Evolutionary conservation across 2,888 invertebrate genomes (phyloP), one percentile per base, ranked within the genome.

Genomic region (Gryllus longicercus): DNA sequence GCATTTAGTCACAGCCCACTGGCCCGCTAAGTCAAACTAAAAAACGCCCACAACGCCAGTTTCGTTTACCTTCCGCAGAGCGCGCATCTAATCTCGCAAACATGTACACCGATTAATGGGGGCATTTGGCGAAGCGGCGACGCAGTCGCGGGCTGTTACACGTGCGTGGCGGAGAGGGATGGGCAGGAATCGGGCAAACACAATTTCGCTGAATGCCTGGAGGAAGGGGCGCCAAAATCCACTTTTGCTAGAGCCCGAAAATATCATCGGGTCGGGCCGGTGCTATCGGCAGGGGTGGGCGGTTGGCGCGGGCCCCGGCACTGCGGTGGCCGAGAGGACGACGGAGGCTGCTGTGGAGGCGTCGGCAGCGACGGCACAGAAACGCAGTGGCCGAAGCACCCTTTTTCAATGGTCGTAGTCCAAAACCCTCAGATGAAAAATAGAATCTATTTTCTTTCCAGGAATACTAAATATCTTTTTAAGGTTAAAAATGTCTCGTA

Each of bases 41-140:
- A 63, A 63, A 63, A 63, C 11, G 8, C 16, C 38, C 38, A 38
- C 63, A n/a, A n/a, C 63, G 16, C 63, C 14, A 63, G 14, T 14
- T 63, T n/a, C 63, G n/a, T 63, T 63, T 63, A 63, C 63, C 63
- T 63, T n/a, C 63, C 63, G 63, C n/a, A 16, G 63, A 63, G n/a
- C n/a, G n/a, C 63, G 63, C 63, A 63, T 63, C 63, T 63, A 63
- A 63, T 63, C 63, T 63, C 63, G 63, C 63, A 63, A 11, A 63
- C 63, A 63, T 63, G 63, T 63, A 63, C 63, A 63, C 63, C 63
- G 63, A 63, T 63, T 63, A 63, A 63, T 63, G 63, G 63, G 63
- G n/a, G 63, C 63, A 63, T 63, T 63, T 63, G 63, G 63, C n/a
- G 63, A 63, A 63, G 63, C 63, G n/a, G 63, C n/a, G 63, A 63